A percentile compares a stretch with the other conserved stretches of the same genome.
phyloP scores from a whole-genome alignment of 2,888 invertebrate species.

The Bombylius discolor region DNA sequence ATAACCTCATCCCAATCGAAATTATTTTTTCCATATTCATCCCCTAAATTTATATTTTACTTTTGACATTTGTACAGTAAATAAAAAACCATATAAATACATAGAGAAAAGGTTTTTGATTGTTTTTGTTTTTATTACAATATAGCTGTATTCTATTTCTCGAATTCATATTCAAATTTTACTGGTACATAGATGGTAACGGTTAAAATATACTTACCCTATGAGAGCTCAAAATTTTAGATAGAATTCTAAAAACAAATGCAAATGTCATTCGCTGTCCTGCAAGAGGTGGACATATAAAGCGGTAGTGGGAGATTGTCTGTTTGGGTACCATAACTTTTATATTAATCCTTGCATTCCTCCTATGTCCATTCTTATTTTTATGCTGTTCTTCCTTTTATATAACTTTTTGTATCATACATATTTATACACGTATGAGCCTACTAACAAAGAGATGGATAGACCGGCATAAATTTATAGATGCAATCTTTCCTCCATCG shows the following conservation, averaged over 20 bases:
- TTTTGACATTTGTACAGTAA: too few relatives aligned
- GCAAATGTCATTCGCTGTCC: not conserved
- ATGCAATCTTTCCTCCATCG: conserved; percentile 3
- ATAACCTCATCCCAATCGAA: too few relatives aligned
- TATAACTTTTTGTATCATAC: not conserved
- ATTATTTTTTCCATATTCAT: too few relatives aligned
- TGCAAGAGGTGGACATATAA: too few relatives aligned
- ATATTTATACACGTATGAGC: not conserved
- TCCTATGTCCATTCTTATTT: not conserved
- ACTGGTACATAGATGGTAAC: not conserved
- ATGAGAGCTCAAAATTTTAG: not conserved
- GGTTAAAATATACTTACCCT: not conserved
- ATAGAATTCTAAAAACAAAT: not conserved
- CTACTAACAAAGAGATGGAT: conserved; percentile 5
- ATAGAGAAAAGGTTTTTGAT: too few relatives aligned
- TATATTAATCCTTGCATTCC: not conserved
- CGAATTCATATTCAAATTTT: too few relatives aligned
- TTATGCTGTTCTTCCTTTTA: not conserved
- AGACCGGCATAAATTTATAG: conserved; percentile 10
- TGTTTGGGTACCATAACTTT: not conserved
- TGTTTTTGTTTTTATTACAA: too few relatives aligned
- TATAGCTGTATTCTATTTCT: too few relatives aligned
- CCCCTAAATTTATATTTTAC: too few relatives aligned
- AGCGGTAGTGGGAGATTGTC: not conserved
- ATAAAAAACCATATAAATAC: too few relatives aligned